Conservation (phyloP, 1,140 invertebrate species). For the Globodera rostochiensis region DNA sequence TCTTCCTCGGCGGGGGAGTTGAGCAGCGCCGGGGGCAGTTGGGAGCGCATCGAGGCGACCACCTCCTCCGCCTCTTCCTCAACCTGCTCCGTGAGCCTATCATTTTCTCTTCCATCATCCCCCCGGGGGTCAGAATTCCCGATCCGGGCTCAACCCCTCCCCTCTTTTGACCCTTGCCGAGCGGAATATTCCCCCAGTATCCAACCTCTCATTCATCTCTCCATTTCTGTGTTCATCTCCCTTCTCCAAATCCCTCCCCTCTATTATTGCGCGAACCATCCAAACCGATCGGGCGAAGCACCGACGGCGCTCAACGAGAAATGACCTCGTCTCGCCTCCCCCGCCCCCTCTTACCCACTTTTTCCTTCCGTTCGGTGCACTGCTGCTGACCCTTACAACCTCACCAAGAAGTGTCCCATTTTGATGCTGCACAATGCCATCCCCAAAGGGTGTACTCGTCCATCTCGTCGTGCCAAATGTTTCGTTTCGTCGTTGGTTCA, state of each 20-base stretch:
- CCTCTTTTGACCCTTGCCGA: neutral
- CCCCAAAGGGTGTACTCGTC: too few relatives aligned
- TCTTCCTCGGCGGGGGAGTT: conserved; percentile 10
- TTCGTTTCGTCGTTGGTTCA: too few relatives aligned
- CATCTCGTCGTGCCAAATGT: neutral
- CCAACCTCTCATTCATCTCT: neutral
- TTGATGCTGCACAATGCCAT: too few relatives aligned
- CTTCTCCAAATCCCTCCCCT: neutral
- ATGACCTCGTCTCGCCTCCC: neutral
- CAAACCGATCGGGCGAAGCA: neutral
- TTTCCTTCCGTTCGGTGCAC: neutral
- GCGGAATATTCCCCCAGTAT: neutral
- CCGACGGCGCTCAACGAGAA: too few relatives aligned
- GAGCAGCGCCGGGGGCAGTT: conserved; percentile 16
- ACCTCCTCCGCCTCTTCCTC: neutral
- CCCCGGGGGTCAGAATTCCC: neutral
- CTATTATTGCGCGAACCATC: conserved; percentile 6
- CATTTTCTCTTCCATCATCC: neutral
- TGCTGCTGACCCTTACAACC: neutral
- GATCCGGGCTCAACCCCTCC: neutral
- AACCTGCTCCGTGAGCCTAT: conserved; percentile 6
- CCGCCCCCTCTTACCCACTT: neutral
- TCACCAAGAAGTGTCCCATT: too few relatives aligned
- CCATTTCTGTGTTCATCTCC: neutral
- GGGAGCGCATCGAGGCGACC: conserved; percentile 9